phyloP scores from a whole-genome alignment of 2,113 vertebrate genomes.

The Limnothrissa miodon region DNA sequence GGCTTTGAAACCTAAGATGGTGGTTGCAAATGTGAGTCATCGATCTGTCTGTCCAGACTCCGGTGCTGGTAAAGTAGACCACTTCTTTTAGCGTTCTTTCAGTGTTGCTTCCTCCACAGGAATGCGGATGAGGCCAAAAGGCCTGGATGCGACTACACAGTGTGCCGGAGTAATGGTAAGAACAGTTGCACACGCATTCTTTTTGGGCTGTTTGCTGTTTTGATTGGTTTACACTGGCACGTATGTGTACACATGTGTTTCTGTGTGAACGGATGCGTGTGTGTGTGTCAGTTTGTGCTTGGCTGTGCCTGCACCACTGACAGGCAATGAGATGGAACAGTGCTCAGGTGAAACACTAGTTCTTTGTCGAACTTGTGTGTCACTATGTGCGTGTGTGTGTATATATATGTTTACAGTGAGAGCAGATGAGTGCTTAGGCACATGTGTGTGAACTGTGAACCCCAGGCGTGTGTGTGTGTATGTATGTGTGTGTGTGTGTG shows the following conservation, averaged over 20 bases:
- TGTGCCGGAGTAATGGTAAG: not conserved
- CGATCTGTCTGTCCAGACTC: not conserved
- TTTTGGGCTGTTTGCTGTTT: conserved; percentile 21
- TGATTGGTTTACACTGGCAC: not conserved
- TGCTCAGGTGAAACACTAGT: not conserved
- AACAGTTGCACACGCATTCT: not conserved
- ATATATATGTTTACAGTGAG: not conserved
- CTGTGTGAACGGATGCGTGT: not conserved
- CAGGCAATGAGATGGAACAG: not conserved
- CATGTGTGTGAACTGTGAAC: not conserved
- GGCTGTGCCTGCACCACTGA: not conserved
- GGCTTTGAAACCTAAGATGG: not conserved
- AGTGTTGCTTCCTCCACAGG: not conserved
- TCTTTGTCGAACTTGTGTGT: not conserved
- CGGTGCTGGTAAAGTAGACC: not conserved
- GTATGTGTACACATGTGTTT: not conserved
- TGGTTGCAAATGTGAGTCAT: not conserved
- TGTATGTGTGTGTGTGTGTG: not conserved
- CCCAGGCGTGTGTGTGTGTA: conserved; percentile 20
- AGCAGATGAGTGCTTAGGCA: not conserved
- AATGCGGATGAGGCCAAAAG: not conserved
- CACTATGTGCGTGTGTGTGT: not conserved
- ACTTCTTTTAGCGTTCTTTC: not conserved
- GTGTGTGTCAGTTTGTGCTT: not conserved
- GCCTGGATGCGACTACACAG: not conserved